Base-by-base conservation (phyloP, 1,140 invertebrate species). In the Brachionus sp. region DNA sequence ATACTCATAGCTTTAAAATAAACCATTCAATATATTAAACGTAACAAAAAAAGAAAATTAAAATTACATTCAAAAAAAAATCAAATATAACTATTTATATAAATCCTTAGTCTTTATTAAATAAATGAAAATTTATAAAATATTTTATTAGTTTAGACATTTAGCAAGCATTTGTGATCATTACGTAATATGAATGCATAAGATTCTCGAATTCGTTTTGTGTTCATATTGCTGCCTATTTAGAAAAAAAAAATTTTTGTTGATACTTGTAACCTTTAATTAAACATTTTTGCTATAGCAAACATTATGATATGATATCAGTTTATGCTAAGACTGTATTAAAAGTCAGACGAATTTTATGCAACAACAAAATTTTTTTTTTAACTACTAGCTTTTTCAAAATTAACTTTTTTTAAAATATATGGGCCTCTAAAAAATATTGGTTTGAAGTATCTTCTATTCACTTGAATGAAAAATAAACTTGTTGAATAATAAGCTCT, bases 121-220 rank as follows among this genome's bases (percentile, higher is more conserved):
- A 53, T 53, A 53, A 53, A 53, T 53, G 50, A 53, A 53, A 53
- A 53, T 53, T 53, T 53, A 53, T 53, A 53, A 53, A 53, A 53
- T 53, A 53, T 66, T 66, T 66, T 66, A 66, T 66, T 66, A 66
- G 62, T 66, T 66, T 66, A 66, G 62, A 66, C 62, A 66, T 66
- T 66, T 66, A 33, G 25, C 33, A 66, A 66, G 62, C 62, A 66
- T 33, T 66, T 66, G 4, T 29, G 25, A 29, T 29, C 33, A 66
- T 66, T 66, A 66, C 62, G 62, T 66, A 66, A 66, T 35, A 66
- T 2, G 10, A 12, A 33, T 66, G 23, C 62, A n/a, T n/a, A n/a
- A n/a, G n/a, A n/a, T 66, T 66, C 29, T 33, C 10, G 13, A 29
- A 23, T 66, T 29, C n/a, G n/a, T 66, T n/a, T n/a, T 12, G 29